Conservation (phyloP, 2,888 invertebrate species). For the Thymelicus sylvestris region DNA sequence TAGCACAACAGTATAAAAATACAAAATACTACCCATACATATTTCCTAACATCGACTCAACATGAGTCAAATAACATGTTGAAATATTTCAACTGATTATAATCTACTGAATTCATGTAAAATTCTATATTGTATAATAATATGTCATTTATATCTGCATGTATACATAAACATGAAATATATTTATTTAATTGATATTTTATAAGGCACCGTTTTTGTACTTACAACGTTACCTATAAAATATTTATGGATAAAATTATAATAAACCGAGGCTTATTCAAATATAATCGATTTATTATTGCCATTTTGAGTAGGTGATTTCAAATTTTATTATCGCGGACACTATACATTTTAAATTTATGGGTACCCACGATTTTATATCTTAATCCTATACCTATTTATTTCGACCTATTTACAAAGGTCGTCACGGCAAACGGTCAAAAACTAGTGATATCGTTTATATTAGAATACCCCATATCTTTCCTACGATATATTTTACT, state of each 20-base stretch:
- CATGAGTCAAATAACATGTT: constrained; percentile 71
- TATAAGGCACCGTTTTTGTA: constrained; percentile 65
- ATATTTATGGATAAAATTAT: neutral
- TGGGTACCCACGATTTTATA: too few relatives aligned
- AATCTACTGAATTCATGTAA: constrained; percentile 49
- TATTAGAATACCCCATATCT: too few relatives aligned
- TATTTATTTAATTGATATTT: constrained; percentile 27
- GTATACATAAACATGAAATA: constrained; percentile 43
- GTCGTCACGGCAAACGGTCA: too few relatives aligned
- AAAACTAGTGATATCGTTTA: too few relatives aligned
- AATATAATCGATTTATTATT: too few relatives aligned
- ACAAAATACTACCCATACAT: constrained; percentile 44
- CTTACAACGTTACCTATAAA: constrained; percentile 48
- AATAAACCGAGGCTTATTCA: too few relatives aligned
- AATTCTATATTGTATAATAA: constrained; percentile 46
- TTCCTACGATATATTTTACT: too few relatives aligned
- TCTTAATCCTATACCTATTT: too few relatives aligned
- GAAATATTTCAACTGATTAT: constrained; percentile 65
- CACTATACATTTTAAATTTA: too few relatives aligned
- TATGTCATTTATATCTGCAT: constrained; percentile 38
- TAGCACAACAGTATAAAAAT: constrained; percentile 46
- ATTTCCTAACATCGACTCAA: constrained; percentile 64
- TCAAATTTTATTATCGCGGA: too few relatives aligned
- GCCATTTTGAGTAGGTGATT: too few relatives aligned
- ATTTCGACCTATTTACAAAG: too few relatives aligned